Evolutionary conservation across 2,888 invertebrate species (phyloP), one percentile per base, ranked within the genome.

Genomic region (Protodeltote pygarga): DNA sequence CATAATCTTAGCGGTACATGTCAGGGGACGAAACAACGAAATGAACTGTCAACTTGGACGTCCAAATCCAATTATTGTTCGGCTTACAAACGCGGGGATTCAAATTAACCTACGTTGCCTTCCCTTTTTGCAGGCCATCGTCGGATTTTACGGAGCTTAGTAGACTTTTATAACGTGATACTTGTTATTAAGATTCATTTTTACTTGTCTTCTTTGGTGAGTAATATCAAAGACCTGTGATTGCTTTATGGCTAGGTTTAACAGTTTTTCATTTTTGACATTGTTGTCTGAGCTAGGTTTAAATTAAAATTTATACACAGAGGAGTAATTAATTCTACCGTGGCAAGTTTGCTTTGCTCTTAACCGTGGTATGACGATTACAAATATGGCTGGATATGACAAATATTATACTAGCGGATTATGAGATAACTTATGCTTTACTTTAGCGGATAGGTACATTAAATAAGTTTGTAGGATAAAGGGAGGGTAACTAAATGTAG

Each of bases 31-130:
- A 79, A 81, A 83, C 85, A 87, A 83, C 86, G 78, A 85, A 89
- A 89, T 89, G 86, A 89, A 89, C 89, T 89, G 90, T 90, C 90
- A 89, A 87, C 88, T 77, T 79, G 79, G 83, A 87, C 81, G 83
- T 83, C 84, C 85, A 85, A 89, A 89, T 89, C 87, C 88, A 90
- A 89, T 91, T 90, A 89, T 85, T 82, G 82, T 81, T 81, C 70
- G 76, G 81, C 81, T 81, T 81, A 84, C 83, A 82, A 87, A 85
- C 81, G 83, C 80, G 75, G 81, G 79, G 82, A 87, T 88, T 87
- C 81, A 85, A 87, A 88, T 87, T 86, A 87, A 85, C 86, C 83
- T 85, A 77, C 77, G 73, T 73, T 78, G 74, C 78, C 77, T 73
- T 77, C 71, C 73, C 79, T 80, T 83, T 84, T 84, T 83, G 82